Base-by-base conservation (phyloP, 2,113 vertebrate species). In the Piprites chloris region DNA sequence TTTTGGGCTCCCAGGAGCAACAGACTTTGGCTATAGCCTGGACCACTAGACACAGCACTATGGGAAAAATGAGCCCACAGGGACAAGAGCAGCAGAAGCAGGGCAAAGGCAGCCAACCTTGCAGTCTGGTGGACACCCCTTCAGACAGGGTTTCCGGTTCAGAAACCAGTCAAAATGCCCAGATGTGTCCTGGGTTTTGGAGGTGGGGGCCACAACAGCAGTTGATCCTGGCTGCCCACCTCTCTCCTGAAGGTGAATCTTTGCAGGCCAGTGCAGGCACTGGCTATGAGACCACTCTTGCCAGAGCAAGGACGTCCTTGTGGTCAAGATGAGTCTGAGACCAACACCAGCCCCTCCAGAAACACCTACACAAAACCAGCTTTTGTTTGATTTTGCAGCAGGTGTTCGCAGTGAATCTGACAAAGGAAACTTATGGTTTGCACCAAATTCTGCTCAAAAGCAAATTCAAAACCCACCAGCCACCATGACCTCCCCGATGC, bases 401-500 rank as follows among this genome's bases (percentile, higher is more conserved):
- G 37, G 12, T 42, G 27, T 62, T 52, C 15, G 13, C 41, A 63
- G 37, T 1, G 1, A 58, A 62, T 56, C n/a, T 49, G 18, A 19
- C 22, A 78, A 53, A 78, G 49, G 53, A 67, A 90, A 41, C 26
- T 47, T 76, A 14, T 4, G 21, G 21, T 80, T 72, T 68, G 52
- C 74, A 81, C 39, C 55, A 85, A 65, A 61, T 74, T 53, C 56
- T 77, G 42, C 74, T 66, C 58, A 79, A 90, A 93, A 50, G 12
- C 39, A 69, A 83, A 47, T 47, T 63, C 24, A 58, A 83, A 86
- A 33, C 27, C 39, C 14, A 30, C 9, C 16, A 74, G n/a, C 27
- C 1, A 19, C 66, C 18, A 15, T 27, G 50, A 65, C 21, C 19
- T 81, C 58, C 58, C 16, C 1, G 12, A 32, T 49, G 23, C 22